Conservation (phyloP, 2,113 vertebrate species). For the Cryptotis parvus region DNA sequence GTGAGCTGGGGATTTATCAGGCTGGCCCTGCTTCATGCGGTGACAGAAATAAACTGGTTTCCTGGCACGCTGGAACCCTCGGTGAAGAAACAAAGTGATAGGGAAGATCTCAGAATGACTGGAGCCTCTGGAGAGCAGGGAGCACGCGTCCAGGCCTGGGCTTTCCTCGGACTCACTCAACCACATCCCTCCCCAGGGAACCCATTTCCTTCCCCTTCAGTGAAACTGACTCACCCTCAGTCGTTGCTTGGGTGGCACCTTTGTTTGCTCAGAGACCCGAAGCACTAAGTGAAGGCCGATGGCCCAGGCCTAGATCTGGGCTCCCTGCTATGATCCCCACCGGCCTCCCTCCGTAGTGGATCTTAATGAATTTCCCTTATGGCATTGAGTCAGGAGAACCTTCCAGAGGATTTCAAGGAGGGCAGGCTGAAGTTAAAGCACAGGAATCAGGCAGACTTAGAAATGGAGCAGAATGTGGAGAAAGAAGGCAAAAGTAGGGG, state of each 20-base stretch:
- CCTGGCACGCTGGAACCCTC: not conserved
- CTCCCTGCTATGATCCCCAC: conserved; percentile 36
- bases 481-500: not conserved
- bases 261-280: not conserved
- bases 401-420: conserved; percentile 59
- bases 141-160: not conserved
- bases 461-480: conserved; percentile 51
- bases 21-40: conserved; percentile 2
- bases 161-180: conserved; percentile 17
- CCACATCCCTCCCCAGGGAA: not conserved
- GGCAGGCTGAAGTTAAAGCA: conserved; percentile 51
- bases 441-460: not conserved
- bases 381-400: conserved; percentile 50
- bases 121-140: conserved; percentile 42
- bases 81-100: conserved; percentile 23
- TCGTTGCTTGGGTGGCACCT: not conserved
- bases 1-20: conserved; percentile 7
- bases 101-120: not conserved
- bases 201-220: not conserved
- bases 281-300: conserved; percentile 8
- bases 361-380: conserved; percentile 49
- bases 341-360: not conserved
- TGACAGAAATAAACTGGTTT: conserved; percentile 48
- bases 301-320: not conserved
- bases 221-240: not conserved